These are phyloP conservation scores for Lepidocyrtoides sp. DNA, from an alignment of 2,888 invertebrate species.

Conservation along the genomic window DNA sequence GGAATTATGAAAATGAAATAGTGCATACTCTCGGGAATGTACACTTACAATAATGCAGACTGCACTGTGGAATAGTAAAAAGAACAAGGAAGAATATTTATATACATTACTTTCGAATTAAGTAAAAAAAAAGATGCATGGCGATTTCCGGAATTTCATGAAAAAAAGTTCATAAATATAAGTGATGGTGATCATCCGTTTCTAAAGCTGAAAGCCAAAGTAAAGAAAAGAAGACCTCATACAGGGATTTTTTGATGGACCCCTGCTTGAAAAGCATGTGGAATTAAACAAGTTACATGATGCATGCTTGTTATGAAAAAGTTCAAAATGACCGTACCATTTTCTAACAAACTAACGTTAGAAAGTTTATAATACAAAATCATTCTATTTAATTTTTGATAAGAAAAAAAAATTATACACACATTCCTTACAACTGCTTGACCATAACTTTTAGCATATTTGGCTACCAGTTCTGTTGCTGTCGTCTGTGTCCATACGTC, in stretches of 20 bases:
- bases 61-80: neutral
- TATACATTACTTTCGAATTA: neutral
- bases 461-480: neutral
- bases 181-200: neutral
- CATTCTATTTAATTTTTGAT: neutral
- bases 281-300: conserved; percentile 26
- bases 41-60: neutral
- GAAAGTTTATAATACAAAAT: neutral
- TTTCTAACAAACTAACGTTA: too few species aligned
- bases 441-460: conserved; percentile 54
- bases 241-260: conserved; percentile 31
- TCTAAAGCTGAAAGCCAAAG: neutral
- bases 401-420: neutral
- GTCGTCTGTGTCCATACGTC: conserved; percentile 35
- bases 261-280: conserved; percentile 63
- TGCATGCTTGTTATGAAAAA: neutral
- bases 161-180: neutral
- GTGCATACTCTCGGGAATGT: neutral
- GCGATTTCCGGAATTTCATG: conserved; percentile 63
- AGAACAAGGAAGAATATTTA: conserved; percentile 27
- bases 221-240: conserved; percentile 55
- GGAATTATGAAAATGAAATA: conserved; percentile 74
- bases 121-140: neutral
- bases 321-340: neutral
- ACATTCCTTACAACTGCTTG: conserved; percentile 59